phyloP scores from a whole-genome alignment of 2,113 vertebrate genomes.

The Axis porcinus region DNA sequence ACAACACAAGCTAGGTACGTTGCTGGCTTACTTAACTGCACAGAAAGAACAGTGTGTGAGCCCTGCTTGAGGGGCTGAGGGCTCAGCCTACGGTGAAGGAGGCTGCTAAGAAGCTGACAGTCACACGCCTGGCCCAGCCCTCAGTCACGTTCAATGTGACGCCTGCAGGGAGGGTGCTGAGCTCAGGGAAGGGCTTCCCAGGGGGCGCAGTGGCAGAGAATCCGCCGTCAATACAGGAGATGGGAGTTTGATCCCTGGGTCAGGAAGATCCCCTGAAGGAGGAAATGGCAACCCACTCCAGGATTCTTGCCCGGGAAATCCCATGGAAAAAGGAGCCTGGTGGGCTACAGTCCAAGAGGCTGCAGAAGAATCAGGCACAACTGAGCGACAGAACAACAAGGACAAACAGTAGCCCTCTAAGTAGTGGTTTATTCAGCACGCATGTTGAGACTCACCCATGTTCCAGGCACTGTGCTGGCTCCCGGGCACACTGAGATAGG shows the following conservation, averaged over 20 bases:
- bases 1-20: neutral
- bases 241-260: neutral
- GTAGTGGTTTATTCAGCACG: neutral
- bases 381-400: neutral
- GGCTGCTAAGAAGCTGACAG: neutral
- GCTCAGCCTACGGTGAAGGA: neutral
- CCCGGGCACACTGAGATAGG: neutral
- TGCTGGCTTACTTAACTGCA: conserved; percentile 28
- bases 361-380: neutral
- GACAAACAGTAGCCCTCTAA: neutral
- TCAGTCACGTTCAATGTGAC: neutral
- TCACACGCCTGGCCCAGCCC: neutral
- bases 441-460: neutral
- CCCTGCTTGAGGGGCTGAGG: neutral
- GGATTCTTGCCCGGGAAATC: neutral
- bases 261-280: neutral
- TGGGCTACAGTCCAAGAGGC: neutral
- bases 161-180: neutral
- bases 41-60: conserved; percentile 5
- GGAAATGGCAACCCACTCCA: neutral
- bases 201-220: neutral
- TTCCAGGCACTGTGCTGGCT: neutral
- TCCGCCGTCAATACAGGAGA: neutral
- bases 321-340: neutral
- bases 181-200: neutral